phyloP scores from a whole-genome alignment of 2,888 invertebrate species.

The Rhagonycha fulva region DNA sequence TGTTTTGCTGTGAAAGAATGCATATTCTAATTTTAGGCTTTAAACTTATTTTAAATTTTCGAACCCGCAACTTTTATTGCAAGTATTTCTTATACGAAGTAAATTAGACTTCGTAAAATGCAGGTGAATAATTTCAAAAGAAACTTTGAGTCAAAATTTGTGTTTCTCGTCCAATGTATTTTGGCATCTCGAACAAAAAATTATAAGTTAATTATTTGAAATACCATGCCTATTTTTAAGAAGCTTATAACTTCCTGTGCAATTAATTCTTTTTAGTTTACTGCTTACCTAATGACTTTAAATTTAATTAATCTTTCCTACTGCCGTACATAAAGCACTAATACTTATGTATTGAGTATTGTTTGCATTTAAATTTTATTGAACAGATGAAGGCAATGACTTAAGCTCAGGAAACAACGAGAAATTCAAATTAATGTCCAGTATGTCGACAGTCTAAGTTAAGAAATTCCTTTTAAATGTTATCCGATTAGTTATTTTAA shows the following conservation, averaged over 20 bases:
- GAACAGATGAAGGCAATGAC: not conserved
- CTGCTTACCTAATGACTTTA: not conserved
- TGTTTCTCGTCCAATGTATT: not conserved
- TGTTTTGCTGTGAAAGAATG: not conserved
- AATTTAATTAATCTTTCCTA: not conserved
- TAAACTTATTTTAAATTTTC: not conserved
- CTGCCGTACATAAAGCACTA: not conserved
- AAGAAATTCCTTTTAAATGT: not conserved
- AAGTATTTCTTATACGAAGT: not conserved
- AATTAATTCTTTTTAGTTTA: not conserved
- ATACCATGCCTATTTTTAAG: not conserved
- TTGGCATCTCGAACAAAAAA: not conserved
- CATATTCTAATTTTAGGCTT: not conserved
- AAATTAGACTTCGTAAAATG: not conserved
- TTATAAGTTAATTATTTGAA: not conserved
- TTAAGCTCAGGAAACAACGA: not conserved
- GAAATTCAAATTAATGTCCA: not conserved
- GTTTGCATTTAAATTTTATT: not conserved
- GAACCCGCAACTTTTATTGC: not conserved
- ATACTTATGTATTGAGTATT: not conserved
- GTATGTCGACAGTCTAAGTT: not conserved
- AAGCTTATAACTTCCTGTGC: not conserved
- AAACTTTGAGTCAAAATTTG: not conserved
- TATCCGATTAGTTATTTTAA: too few relatives aligned
- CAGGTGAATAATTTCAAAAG: not conserved